Conservation (phyloP, 2,888 invertebrate genomes). For the Cerastis leucographa region DNA sequence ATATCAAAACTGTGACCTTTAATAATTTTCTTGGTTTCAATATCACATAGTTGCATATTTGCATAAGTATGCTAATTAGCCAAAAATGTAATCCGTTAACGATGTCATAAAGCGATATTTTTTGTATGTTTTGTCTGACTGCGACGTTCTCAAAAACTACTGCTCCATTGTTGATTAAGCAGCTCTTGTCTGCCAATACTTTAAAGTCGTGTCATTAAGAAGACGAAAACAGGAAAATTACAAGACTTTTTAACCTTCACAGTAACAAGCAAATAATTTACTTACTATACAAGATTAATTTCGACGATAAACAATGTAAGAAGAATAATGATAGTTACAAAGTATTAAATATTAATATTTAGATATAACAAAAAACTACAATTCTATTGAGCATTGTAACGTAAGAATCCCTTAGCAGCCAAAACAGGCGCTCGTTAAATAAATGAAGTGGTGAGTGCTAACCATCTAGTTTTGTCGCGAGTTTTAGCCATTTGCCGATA, state of each 20-base stretch:
- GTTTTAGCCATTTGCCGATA: too few relatives aligned
- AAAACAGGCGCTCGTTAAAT: neutral
- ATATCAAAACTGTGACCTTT: conserved; percentile 9
- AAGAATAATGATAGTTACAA: conserved; percentile 10
- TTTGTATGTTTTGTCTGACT: neutral
- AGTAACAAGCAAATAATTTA: conserved; percentile 34
- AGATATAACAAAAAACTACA: neutral
- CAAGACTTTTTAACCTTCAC: conserved; percentile 29
- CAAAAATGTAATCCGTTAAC: neutral
- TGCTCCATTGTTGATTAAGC: conserved; percentile 6
- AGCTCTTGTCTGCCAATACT: conserved; percentile 1
- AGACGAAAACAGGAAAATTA: conserved; percentile 43
- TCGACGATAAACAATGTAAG: conserved; percentile 21
- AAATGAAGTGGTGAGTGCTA: too few relatives aligned
- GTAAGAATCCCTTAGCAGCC: neutral
- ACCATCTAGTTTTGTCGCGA: neutral
- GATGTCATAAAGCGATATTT: neutral
- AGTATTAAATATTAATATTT: neutral
- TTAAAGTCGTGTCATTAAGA: conserved; percentile 7
- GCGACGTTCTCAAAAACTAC: conserved; percentile 1
- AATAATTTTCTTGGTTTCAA: neutral
- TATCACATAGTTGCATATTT: neutral
- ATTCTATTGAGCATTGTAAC: neutral
- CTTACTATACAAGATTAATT: conserved; percentile 19
- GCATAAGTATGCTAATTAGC: neutral